Evolutionary conservation across 2,113 vertebrate genomes (phyloP).

Genomic region (Psittacus erithacus): DNA sequence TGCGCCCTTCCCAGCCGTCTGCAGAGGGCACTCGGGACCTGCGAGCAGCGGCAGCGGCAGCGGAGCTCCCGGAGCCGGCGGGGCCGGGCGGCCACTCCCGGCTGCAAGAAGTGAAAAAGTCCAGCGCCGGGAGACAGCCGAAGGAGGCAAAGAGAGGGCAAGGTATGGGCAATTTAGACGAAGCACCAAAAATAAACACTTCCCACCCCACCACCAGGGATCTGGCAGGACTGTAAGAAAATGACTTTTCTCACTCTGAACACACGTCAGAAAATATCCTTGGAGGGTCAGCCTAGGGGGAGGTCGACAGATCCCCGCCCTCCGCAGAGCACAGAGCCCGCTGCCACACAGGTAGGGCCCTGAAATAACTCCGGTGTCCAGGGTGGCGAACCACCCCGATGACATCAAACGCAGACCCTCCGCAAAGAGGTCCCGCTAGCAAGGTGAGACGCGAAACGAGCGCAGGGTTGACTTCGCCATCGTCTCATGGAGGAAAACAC

Average conservation of each 20-base stretch:
- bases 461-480: not conserved
- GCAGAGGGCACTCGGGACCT: slow-evolving; percentile 54
- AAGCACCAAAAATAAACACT: not conserved
- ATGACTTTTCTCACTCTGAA: not conserved
- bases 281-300: not conserved
- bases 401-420: rapidly evolving
- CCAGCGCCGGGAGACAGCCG: not conserved
- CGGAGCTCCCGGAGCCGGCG: not conserved
- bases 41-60: not conserved
- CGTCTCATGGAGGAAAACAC: not conserved
- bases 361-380: not conserved
- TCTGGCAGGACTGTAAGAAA: not conserved
- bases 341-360: not conserved
- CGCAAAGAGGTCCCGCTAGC: not conserved
- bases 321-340: not conserved
- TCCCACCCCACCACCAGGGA: not conserved
- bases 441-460: not conserved
- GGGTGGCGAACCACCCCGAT: not conserved
- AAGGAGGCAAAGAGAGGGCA: not conserved
- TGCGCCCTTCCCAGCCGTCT: not conserved
- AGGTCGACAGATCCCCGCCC: not conserved
- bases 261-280: not conserved
- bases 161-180: not conserved
- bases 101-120: not conserved
- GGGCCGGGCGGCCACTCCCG: not conserved